Conservation (phyloP, 2,888 invertebrate species). For the Dasypogon diadema region DNA sequence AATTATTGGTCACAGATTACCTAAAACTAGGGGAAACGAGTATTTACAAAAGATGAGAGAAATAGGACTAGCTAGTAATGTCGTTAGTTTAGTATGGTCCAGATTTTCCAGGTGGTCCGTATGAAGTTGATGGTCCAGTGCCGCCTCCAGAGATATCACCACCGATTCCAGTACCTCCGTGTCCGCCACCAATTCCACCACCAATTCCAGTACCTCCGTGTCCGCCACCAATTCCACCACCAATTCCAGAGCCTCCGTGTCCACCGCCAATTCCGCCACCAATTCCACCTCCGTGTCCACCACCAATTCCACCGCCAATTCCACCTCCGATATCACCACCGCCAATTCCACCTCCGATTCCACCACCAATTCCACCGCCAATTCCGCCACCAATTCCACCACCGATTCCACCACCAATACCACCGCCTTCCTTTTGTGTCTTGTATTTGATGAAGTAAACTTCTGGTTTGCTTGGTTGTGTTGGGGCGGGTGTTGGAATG, state of each 20-base stretch:
- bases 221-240: slow-evolving; percentile 60
- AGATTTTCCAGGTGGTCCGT: slow-evolving; percentile 79
- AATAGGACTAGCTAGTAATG: slow-evolving; percentile 59
- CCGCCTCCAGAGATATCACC: slow-evolving; percentile 60
- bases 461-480: slow-evolving; percentile 89
- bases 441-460: slow-evolving; percentile 82
- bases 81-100: slow-evolving; percentile 72
- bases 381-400: slow-evolving; percentile 59
- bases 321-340: slow-evolving; percentile 15
- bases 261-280: slow-evolving; percentile 55
- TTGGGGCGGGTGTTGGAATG: slow-evolving; percentile 82
- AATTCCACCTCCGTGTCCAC: slow-evolving; percentile 57
- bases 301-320: slow-evolving; percentile 56
- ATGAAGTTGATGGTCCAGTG: slow-evolving; percentile 70
- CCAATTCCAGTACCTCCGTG: slow-evolving; percentile 66
- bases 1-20: slow-evolving; percentile 56
- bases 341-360: slow-evolving; percentile 54
- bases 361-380: slow-evolving; percentile 61
- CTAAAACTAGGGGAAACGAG: slow-evolving; percentile 55
- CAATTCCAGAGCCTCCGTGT: too few relatives aligned
- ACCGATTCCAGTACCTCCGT: slow-evolving; percentile 60
- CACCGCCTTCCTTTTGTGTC: slow-evolving; percentile 67
- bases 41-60: slow-evolving; percentile 59
- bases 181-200: slow-evolving; percentile 60
- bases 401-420: slow-evolving; percentile 59